Conservation (phyloP, 1,140 invertebrate species). For the Danaus plexippus region DNA sequence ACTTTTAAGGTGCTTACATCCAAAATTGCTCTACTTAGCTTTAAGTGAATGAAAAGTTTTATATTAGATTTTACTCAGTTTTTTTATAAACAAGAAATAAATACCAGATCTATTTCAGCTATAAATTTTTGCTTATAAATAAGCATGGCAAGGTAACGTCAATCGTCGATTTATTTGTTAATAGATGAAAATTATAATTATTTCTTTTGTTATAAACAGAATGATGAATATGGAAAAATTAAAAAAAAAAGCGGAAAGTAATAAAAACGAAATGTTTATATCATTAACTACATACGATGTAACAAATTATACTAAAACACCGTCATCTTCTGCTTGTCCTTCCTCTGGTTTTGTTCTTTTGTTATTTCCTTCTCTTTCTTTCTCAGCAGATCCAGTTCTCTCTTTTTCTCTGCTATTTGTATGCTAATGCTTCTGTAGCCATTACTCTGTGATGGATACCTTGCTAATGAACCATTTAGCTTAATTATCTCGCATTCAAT, state of each 20-base stretch:
- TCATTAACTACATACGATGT: constrained; percentile 14
- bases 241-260: constrained; percentile 6
- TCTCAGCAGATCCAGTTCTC: constrained; percentile 74
- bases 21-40: no score
- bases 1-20: no score
- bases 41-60: no score
- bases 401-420: constrained; percentile 75
- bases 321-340: constrained; percentile 71
- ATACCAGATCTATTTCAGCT: no score
- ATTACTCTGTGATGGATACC: constrained; percentile 73
- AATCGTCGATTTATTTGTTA: no score
- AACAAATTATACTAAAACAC: constrained; percentile 44
- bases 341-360: constrained; percentile 79
- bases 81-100: no score
- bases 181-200: no score
- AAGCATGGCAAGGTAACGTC: no score
- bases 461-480: constrained; percentile 75
- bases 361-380: constrained; percentile 76
- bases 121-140: no score
- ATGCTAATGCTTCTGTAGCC: constrained; percentile 73
- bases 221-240: neutral
- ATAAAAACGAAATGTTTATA: constrained; percentile 16
- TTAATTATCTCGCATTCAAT: constrained; percentile 78
- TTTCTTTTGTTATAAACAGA: no score
- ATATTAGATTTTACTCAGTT: no score